These are phyloP conservation scores for Caenorhabditis sp. DNA, from an alignment of 2,888 invertebrate genomes.

Conservation along the genomic window DNA sequence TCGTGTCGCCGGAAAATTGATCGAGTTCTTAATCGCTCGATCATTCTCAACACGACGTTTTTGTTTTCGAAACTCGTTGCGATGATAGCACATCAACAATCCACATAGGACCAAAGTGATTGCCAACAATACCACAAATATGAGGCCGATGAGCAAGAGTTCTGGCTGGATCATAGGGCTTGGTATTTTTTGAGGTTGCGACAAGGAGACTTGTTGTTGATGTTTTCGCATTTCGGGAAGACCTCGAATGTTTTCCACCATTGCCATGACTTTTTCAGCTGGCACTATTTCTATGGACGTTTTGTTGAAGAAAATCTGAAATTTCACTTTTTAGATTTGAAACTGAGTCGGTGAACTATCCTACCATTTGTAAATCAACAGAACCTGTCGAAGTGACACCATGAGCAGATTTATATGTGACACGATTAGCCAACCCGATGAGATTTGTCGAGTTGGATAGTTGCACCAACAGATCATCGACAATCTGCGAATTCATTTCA, in stretches of 20 bases:
- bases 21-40: slow-evolving; percentile 31
- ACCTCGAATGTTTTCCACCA: slow-evolving; percentile 8
- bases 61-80: slow-evolving; percentile 12
- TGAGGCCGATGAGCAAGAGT: slow-evolving; percentile 23
- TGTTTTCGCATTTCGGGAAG: not conserved
- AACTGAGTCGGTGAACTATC: not conserved
- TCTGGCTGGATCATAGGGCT: slow-evolving; percentile 26
- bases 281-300: slow-evolving; percentile 29
- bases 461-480: slow-evolving; percentile 18
- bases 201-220: not conserved
- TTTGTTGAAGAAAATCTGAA: slow-evolving; percentile 34
- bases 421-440: slow-evolving; percentile 14
- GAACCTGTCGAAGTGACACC: slow-evolving; percentile 28
- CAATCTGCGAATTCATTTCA: slow-evolving; percentile 10
- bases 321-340: not conserved
- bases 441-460: slow-evolving; percentile 24
- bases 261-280: slow-evolving; percentile 23
- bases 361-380: slow-evolving; percentile 26
- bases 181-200: not conserved
- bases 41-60: slow-evolving; percentile 26
- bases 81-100: slow-evolving; percentile 23
- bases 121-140: slow-evolving; percentile 17
- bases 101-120: slow-evolving; percentile 23
- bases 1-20: slow-evolving; percentile 8
- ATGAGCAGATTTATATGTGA: slow-evolving; percentile 26